A percentile compares a stretch with the other conserved stretches of the same genome.
These are phyloP conservation scores for Trididemnum clinides DNA, from an alignment of 23 tunicate species.

Conservation along the genomic window DNA sequence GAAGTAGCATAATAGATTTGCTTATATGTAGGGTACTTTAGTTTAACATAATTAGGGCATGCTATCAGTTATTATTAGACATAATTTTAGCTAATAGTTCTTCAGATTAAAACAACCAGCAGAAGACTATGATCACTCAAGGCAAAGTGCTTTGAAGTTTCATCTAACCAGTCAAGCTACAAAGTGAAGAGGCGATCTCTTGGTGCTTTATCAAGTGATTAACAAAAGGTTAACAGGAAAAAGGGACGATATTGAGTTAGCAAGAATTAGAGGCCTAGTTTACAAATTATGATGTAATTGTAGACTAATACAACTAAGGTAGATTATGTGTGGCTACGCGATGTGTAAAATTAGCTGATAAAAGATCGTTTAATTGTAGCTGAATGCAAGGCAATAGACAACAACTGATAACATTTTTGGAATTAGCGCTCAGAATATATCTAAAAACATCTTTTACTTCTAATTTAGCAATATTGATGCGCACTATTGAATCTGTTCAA, in stretches of 20 bases:
- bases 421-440: too few species aligned
- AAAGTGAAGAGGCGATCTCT: background rate
- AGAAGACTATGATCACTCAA: background rate
- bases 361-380: too few species aligned
- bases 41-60: background rate
- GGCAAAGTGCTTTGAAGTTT: background rate
- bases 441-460: background rate
- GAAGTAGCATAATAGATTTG: background rate
- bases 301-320: background rate
- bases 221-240: background rate
- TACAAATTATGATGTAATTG: background rate
- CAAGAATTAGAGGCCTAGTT: background rate
- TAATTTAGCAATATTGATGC: background rate
- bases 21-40: background rate
- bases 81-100: background rate
- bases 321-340: too few species aligned
- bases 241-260: background rate
- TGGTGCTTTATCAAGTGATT: background rate
- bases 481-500: too few species aligned
- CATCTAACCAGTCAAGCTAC: too few species aligned
- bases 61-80: background rate
- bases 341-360: too few species aligned
- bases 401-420: background rate
- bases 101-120: background rate
- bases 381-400: background rate